A percentile compares a stretch with the other conserved stretches of the same genome.
Evolutionary conservation across 2,797 vertebrate genomes (phyloP).

Genomic region (Agapornis canus): DNA sequence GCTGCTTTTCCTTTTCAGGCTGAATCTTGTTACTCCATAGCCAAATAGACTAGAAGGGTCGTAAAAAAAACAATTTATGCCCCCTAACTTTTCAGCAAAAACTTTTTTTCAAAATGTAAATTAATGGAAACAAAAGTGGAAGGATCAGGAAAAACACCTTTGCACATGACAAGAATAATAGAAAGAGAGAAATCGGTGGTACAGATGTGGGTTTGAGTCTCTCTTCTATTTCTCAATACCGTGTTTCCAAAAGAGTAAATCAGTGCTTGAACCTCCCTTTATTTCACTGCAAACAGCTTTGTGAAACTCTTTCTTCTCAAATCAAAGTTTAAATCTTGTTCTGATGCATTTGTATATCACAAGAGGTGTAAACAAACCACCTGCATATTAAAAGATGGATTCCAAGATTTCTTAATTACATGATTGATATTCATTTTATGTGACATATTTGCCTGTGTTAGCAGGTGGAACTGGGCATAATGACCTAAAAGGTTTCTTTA

Average conservation of each 20-base stretch:
- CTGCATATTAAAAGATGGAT: neutral
- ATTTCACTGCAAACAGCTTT: neutral
- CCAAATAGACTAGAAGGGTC: constrained; percentile 44
- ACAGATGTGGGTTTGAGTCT: neutral
- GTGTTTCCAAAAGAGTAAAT: neutral
- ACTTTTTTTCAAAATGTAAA: constrained; percentile 49
- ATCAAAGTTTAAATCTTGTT: neutral
- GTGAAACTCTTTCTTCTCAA: neutral
- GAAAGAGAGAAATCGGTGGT: neutral
- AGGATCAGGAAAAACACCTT: constrained; percentile 9
- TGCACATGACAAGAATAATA: neutral
- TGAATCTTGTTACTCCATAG: constrained; percentile 24
- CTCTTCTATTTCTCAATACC: neutral
- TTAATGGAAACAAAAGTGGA: neutral
- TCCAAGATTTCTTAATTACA: neutral
- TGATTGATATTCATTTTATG: neutral
- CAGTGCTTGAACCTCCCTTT: neutral
- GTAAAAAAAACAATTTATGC: constrained; percentile 29
- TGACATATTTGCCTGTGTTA: neutral
- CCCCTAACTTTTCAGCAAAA: constrained; percentile 42
- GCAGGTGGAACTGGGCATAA: neutral
- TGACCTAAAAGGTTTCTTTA: neutral
- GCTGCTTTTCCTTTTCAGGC: constrained; percentile 43
- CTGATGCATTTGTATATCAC: neutral
- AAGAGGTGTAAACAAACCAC: neutral